These are phyloP conservation scores for Alloplasta piceator DNA, from an alignment of 2,888 invertebrate species.

Conservation along the genomic window DNA sequence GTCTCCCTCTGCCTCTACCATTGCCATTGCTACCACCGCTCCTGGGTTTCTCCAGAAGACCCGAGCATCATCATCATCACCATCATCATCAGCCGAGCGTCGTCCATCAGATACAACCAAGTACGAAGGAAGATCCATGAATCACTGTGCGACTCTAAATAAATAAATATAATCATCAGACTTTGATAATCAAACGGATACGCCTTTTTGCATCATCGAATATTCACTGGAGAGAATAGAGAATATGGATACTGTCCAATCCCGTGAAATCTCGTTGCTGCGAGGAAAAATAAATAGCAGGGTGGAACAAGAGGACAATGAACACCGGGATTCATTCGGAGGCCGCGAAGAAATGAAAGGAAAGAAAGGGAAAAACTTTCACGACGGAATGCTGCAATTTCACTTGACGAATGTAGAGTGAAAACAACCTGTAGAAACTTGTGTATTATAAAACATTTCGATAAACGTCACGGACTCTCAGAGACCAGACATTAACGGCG, in stretches of 20 bases:
- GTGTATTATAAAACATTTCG: conserved; percentile 76
- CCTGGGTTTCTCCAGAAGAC: conserved; percentile 83
- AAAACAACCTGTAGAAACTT: conserved; percentile 75
- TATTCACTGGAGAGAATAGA: background rate
- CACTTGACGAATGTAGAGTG: conserved; percentile 45
- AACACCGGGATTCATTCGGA: conserved; percentile 6
- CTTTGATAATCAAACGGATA: conserved; percentile 13
- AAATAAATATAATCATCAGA: background rate
- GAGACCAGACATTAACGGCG: conserved; percentile 34
- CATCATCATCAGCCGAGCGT: conserved; percentile 81
- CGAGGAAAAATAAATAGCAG: conserved; percentile 6
- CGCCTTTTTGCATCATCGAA: conserved; percentile 1
- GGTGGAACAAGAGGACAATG: background rate
- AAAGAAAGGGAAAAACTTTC: background rate
- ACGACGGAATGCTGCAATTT: background rate
- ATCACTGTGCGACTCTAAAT: conserved; percentile 22
- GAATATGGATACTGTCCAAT: conserved; percentile 44
- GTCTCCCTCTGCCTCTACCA: conserved; percentile 82
- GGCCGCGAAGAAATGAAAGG: conserved; percentile 42
- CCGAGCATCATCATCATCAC: conserved; percentile 83
- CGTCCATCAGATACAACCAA: conserved; percentile 80
- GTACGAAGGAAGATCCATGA: conserved; percentile 81
- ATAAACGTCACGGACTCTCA: conserved; percentile 72
- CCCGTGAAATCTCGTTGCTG: conserved; percentile 22
- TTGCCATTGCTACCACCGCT: conserved; percentile 84